Evolutionary conservation across 2,888 invertebrate species (phyloP).

Genomic region (Seira sanloemensis): DNA sequence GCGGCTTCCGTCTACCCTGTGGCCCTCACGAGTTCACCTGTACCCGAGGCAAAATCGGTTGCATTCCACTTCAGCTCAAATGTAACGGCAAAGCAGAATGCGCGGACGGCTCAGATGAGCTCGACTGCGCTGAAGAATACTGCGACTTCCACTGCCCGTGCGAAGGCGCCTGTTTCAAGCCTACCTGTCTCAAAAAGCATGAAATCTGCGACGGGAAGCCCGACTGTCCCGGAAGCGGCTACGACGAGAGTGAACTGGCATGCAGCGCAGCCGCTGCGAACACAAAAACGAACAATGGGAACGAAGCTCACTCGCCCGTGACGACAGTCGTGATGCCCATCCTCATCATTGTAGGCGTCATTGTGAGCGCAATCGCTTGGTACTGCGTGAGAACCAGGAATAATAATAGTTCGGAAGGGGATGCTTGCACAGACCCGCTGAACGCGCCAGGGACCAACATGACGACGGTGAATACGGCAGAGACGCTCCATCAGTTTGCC

Average conservation of each 20-base stretch:
- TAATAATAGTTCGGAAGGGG: constrained; percentile 43
- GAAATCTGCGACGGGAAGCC: constrained; percentile 63
- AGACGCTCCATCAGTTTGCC: constrained; percentile 62
- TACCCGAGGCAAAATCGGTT: constrained; percentile 75
- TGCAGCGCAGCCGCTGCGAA: constrained; percentile 29
- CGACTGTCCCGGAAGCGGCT: constrained; percentile 58
- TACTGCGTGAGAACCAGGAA: constrained; percentile 50
- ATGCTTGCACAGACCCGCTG: constrained; percentile 60
- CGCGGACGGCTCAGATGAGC: constrained; percentile 88
- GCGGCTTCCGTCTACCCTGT: constrained; percentile 64
- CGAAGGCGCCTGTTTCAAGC: constrained; percentile 51
- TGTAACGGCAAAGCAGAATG: constrained; percentile 89
- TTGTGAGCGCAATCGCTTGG: constrained; percentile 49
- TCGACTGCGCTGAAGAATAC: constrained; percentile 73
- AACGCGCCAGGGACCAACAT: constrained; percentile 65
- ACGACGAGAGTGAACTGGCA: constrained; percentile 61
- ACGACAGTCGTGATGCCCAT: constrained; percentile 61
- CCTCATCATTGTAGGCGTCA: constrained; percentile 44
- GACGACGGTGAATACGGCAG: constrained; percentile 66
- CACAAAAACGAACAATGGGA: background rate
- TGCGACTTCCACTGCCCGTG: constrained; percentile 65
- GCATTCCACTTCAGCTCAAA: constrained; percentile 82
- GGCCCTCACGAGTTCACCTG: constrained; percentile 69
- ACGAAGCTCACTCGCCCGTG: constrained; percentile 7
- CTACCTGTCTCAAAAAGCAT: constrained; percentile 52